Conservation (phyloP, 23 tunicate species). For the Ciona savignyi region DNA sequence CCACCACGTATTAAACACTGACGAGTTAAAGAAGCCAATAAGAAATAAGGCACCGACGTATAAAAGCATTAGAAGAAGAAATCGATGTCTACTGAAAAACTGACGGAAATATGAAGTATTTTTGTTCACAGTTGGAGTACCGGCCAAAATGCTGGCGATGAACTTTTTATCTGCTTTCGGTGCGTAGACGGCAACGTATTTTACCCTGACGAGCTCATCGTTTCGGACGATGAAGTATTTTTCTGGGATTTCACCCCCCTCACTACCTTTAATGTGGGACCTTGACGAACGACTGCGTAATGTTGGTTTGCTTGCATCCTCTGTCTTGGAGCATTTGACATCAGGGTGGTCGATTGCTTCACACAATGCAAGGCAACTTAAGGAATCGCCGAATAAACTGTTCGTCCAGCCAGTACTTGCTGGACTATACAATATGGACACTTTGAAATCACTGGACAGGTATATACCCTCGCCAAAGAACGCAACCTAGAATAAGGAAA, state of each 20-base stretch:
- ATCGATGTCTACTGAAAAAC: not conserved
- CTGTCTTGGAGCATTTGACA: conserved; percentile 71
- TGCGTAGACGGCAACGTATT: conserved; percentile 52
- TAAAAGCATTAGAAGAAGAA: not conserved
- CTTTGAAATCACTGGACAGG: conserved; percentile 53
- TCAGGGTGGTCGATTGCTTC: conserved; percentile 84
- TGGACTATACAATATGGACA: conserved; percentile 57
- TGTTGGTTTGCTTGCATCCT: not conserved
- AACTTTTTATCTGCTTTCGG: conserved; percentile 29
- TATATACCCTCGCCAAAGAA: conserved; percentile 93
- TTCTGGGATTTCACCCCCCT: conserved; percentile 85
- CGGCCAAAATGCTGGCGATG: not conserved
- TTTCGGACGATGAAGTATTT: conserved; percentile 82
- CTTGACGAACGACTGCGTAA: not conserved
- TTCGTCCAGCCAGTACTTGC: conserved; percentile 25
- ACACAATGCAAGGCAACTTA: conserved; percentile 78
- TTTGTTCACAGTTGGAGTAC: not conserved
- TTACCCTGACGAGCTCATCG: conserved; percentile 68
- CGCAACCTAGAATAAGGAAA: conserved; percentile 27
- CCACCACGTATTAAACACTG: not conserved
- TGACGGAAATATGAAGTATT: not conserved
- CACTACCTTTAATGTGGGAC: conserved; percentile 66
- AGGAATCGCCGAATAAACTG: conserved; percentile 52
- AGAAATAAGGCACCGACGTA: not conserved
- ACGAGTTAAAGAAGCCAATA: not conserved